Evolutionary conservation across 2,113 vertebrate genomes (phyloP).

Genomic region (Eptesicus fuscus): DNA sequence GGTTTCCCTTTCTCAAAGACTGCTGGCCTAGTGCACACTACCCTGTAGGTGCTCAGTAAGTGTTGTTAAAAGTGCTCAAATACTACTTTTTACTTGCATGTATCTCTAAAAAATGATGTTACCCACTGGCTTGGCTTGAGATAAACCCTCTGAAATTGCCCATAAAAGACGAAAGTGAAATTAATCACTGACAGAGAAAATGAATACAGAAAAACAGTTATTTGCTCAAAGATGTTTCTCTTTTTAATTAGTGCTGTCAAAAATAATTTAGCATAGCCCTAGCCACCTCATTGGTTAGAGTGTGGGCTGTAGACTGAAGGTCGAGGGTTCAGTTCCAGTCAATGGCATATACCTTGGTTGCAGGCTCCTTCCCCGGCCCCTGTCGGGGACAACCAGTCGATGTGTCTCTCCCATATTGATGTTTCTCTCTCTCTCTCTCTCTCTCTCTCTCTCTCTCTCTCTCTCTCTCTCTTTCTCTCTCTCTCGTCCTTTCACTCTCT

Average conservation of each 20-base stretch:
- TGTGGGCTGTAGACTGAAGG: too few species aligned
- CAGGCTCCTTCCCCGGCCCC: too few species aligned
- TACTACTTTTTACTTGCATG: not conserved
- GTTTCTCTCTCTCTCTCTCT: too few species aligned
- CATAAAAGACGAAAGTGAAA: not conserved
- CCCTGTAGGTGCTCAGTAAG: not conserved
- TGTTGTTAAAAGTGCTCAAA: not conserved
- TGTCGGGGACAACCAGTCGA: too few species aligned
- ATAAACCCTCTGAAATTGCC: not conserved
- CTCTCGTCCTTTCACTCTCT: too few species aligned
- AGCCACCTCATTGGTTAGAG: too few species aligned
- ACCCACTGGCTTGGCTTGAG: not conserved
- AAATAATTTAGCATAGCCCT: not conserved
- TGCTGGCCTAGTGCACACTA: not conserved
- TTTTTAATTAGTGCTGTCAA: not conserved
- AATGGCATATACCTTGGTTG: too few species aligned
- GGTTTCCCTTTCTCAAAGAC: not conserved
- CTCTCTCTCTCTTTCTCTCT: too few species aligned
- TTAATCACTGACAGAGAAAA: not conserved
- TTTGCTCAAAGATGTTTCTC: not conserved
- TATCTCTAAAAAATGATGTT: not conserved
- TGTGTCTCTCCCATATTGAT: too few species aligned
- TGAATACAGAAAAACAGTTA: not conserved
- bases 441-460: too few species aligned
- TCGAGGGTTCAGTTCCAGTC: too few species aligned